These are phyloP conservation scores for Rallus crepitans DNA, from an alignment of 2,797 vertebrate species.

Conservation along the genomic window DNA sequence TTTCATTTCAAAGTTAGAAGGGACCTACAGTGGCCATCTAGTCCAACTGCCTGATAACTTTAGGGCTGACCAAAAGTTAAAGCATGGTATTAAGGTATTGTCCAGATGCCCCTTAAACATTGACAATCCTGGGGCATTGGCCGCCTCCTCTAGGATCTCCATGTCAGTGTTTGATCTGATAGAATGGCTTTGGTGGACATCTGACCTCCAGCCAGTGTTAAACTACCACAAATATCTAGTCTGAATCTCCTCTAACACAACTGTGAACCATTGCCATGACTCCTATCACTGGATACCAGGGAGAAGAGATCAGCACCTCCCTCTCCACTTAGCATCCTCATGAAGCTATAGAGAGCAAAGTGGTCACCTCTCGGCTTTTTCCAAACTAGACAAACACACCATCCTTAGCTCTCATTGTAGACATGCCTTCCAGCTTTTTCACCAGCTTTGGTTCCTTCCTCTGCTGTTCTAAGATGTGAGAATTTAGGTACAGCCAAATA, in stretches of 20 bases:
- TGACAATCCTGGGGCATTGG: background rate
- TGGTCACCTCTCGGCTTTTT: background rate
- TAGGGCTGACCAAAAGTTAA: background rate
- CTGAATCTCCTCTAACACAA: background rate
- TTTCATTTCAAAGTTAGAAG: background rate
- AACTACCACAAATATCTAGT: too few relatives aligned
- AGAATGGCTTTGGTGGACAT: too few relatives aligned
- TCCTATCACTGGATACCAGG: background rate
- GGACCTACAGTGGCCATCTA: accelerated
- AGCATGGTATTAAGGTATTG: background rate
- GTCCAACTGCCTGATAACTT: background rate
- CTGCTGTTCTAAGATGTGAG: background rate
- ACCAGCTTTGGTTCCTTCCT: background rate
- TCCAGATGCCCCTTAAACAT: background rate
- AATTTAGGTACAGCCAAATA: background rate
- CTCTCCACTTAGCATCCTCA: background rate
- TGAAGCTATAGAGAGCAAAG: background rate
- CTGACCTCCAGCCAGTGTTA: too few relatives aligned
- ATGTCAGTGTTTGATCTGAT: background rate
- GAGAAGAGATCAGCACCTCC: background rate
- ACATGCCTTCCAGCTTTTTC: background rate
- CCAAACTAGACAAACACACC: background rate
- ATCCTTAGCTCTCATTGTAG: background rate
- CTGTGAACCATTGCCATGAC: accelerated
- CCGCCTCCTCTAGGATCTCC: background rate